A percentile compares a stretch with the other conserved stretches of the same genome.
These are phyloP conservation scores for Ethmia dodecea DNA, from an alignment of 2,888 invertebrate genomes.

Conservation along the genomic window DNA sequence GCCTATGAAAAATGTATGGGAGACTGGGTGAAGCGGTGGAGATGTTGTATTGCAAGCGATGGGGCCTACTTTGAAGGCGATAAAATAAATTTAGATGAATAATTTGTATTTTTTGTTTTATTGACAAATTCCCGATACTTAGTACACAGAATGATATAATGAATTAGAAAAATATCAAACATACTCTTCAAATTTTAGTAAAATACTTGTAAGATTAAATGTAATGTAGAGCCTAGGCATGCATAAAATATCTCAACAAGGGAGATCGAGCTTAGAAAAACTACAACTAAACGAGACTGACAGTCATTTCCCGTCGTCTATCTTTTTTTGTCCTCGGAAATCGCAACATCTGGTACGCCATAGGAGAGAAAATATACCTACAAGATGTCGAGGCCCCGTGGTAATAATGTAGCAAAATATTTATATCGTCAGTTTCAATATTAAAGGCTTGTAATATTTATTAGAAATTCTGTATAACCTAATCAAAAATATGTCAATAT, in stretches of 20 bases:
- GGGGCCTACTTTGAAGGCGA: neutral
- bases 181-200: too few relatives aligned
- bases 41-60: neutral
- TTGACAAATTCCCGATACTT: neutral
- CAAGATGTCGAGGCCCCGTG: neutral
- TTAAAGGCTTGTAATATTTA: too few relatives aligned
- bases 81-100: neutral
- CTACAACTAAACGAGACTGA: slow-evolving; percentile 50
- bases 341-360: slow-evolving; percentile 60
- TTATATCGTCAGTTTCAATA: too few relatives aligned
- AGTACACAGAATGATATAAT: too few relatives aligned
- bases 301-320: slow-evolving; percentile 66
- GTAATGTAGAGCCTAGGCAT: too few relatives aligned
- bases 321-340: slow-evolving; percentile 60
- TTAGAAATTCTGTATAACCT: too few relatives aligned
- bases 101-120: neutral
- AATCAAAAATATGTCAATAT: too few relatives aligned
- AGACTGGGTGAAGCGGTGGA: too few relatives aligned
- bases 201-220: too few relatives aligned
- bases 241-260: slow-evolving; percentile 8
- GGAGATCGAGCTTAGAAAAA: slow-evolving; percentile 41
- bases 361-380: slow-evolving; percentile 25
- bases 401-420: too few relatives aligned
- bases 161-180: too few relatives aligned
- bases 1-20: too few relatives aligned